Conservation (phyloP, 2,888 invertebrate genomes). For the Busseola fusca region DNA sequence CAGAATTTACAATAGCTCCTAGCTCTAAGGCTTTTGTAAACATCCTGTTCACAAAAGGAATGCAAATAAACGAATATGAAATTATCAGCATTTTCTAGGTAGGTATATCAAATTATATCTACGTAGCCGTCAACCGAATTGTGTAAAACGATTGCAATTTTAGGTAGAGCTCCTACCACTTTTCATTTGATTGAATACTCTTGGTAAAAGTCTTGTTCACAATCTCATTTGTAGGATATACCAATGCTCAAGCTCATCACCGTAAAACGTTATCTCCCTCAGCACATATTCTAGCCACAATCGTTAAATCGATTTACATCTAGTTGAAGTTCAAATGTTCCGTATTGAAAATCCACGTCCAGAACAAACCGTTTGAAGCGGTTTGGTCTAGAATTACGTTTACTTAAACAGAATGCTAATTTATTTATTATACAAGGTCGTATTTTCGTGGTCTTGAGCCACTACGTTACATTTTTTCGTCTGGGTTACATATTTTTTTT, state of each 20-base stretch:
- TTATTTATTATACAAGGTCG: conserved; percentile 44
- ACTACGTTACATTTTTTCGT: conserved; percentile 1
- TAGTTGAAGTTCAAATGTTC: conserved; percentile 11
- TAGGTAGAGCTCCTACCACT: neutral
- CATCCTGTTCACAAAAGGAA: too few relatives aligned
- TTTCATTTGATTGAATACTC: neutral
- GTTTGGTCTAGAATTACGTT: conserved; percentile 50
- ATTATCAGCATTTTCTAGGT: too few relatives aligned
- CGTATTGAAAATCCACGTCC: conserved; percentile 24
- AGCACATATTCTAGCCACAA: neutral
- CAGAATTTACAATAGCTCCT: too few relatives aligned
- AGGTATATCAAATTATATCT: neutral
- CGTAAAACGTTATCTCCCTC: neutral
- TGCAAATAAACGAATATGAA: too few relatives aligned
- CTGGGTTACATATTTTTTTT: neutral
- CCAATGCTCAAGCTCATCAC: neutral
- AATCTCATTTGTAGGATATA: neutral
- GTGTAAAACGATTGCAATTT: too few relatives aligned
- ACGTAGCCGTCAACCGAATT: neutral
- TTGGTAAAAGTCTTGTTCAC: neutral
- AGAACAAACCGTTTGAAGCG: conserved; percentile 26
- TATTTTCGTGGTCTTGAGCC: conserved; percentile 29
- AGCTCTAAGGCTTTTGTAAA: too few relatives aligned
- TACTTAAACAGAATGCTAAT: conserved; percentile 56
- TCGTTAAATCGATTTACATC: neutral